Evolutionary conservation across 2,797 vertebrate genomes (phyloP).

Genomic region (Lepilemur septentrionalis): DNA sequence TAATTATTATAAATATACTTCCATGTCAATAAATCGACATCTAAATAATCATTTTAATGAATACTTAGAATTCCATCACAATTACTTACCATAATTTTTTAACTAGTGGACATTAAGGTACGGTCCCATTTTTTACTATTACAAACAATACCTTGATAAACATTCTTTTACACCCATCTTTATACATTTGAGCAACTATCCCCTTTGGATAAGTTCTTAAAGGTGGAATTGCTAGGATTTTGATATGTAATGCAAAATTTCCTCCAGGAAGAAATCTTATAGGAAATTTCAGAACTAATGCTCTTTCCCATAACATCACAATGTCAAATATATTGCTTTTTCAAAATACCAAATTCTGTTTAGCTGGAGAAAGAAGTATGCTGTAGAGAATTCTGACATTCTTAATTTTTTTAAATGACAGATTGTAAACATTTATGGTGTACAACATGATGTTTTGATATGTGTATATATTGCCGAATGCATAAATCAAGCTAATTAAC

Average conservation of each 20-base stretch:
- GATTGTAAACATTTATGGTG: too few species aligned
- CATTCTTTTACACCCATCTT: neutral
- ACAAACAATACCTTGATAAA: conserved; percentile 11
- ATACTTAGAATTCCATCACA: neutral
- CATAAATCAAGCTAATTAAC: too few species aligned
- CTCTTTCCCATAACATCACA: neutral
- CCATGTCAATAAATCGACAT: neutral
- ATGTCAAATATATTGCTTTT: neutral
- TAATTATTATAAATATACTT: neutral
- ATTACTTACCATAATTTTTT: neutral
- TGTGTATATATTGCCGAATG: too few species aligned
- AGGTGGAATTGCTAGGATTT: neutral
- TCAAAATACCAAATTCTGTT: conserved; percentile 2
- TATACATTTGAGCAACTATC: neutral
- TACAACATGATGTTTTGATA: too few species aligned
- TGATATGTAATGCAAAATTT: conserved; percentile 27
- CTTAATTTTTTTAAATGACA: neutral
- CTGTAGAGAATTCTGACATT: neutral
- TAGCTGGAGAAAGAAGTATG: neutral
- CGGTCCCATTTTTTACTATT: neutral
- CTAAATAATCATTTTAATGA: conserved; percentile 17
- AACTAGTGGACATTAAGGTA: neutral
- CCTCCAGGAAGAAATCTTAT: neutral
- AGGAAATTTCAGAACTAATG: conserved; percentile 10
- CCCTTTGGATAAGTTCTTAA: conserved; percentile 9